phyloP scores from a whole-genome alignment of 2,113 vertebrate species.

The Rutilus rutilus region DNA sequence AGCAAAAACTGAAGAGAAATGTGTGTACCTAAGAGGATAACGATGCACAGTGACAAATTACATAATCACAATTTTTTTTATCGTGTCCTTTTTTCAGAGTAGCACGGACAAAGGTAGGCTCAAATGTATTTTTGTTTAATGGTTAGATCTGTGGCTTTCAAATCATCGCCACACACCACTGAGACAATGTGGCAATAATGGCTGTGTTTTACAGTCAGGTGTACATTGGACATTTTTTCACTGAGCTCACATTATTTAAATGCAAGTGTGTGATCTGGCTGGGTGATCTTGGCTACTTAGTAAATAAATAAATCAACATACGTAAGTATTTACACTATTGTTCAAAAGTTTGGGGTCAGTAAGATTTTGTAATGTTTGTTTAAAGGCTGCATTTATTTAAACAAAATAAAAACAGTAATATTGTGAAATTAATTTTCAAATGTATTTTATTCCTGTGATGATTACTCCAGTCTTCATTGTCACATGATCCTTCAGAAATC shows the following conservation, averaged over 20 bases:
- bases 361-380: neutral
- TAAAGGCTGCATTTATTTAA: neutral
- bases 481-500: neutral
- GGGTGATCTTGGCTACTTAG: neutral
- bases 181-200: neutral
- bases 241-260: neutral
- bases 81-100: neutral
- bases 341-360: neutral
- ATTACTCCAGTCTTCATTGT: neutral
- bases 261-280: no score
- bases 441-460: neutral
- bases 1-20: slow-evolving; percentile 17
- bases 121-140: neutral
- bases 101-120: neutral
- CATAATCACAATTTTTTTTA: neutral
- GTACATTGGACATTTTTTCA: neutral
- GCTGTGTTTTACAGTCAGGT: neutral
- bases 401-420: neutral
- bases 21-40: neutral
- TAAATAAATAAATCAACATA: neutral
- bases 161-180: neutral
- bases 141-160: neutral
- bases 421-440: neutral
- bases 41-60: neutral
- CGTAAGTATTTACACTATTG: no score